Conservation (phyloP, 2,113 vertebrate genomes). For the Pterocles orientalis region DNA sequence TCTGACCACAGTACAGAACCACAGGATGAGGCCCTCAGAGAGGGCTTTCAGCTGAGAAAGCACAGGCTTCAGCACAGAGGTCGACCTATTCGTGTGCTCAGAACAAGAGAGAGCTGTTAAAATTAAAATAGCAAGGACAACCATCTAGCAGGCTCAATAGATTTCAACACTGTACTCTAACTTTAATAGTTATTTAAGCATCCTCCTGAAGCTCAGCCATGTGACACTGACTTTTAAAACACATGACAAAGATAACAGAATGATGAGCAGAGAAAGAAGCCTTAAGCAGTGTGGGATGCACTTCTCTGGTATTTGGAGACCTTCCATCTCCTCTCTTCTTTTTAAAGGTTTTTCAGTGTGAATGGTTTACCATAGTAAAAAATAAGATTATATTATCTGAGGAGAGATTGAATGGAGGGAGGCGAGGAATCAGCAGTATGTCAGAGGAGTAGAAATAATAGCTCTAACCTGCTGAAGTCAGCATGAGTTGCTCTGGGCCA, state of each 20-base stretch:
- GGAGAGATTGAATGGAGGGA: neutral
- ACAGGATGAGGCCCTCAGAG: neutral
- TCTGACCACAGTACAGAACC: neutral
- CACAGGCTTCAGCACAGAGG: neutral
- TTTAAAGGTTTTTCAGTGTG: neutral
- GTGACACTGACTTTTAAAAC: neutral
- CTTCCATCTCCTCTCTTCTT: neutral
- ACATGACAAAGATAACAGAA: neutral
- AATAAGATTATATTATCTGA: neutral
- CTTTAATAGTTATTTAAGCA: neutral
- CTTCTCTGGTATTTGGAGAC: neutral
- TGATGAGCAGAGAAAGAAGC: neutral
- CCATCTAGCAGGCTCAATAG: neutral
- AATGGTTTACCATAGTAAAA: neutral
- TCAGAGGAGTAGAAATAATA: neutral
- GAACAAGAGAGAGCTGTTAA: neutral
- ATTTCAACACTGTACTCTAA: neutral
- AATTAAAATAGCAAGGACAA: neutral
- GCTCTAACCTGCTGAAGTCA: neutral
- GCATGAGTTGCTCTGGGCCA: neutral
- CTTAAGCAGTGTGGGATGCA: neutral
- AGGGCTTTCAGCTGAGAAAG: neutral
- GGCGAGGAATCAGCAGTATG: neutral
- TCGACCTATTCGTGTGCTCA: neutral
- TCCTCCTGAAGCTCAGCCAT: neutral